Conservation (phyloP, 2,797 vertebrate species). For the Lagorchestes hirsutus region DNA sequence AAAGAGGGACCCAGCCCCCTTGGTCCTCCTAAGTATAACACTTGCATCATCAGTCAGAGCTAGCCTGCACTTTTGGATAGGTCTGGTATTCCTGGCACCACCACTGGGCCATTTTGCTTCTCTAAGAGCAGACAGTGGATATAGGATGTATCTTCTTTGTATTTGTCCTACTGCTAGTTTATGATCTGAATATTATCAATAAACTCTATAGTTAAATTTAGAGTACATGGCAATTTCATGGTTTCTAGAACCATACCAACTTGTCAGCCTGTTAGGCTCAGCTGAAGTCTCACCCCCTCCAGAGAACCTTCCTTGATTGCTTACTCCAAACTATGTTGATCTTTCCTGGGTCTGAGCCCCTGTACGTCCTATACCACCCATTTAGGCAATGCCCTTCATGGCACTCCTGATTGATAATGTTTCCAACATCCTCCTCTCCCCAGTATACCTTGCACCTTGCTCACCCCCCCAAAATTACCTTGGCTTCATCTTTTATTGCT, state of each 20-base stretch:
- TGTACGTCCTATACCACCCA: background rate
- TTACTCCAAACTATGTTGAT: background rate
- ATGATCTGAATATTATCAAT: background rate
- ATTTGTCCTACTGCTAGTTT: background rate
- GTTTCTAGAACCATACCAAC: background rate
- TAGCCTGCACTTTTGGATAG: background rate
- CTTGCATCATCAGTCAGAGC: background rate
- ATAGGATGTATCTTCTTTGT: background rate
- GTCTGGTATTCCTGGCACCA: background rate
- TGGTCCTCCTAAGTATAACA: background rate
- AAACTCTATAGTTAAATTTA: background rate
- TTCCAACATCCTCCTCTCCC: background rate
- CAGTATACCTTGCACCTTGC: background rate
- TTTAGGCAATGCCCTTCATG: background rate
- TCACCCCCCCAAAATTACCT: background rate
- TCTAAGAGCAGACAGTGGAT: background rate
- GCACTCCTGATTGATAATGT: background rate
- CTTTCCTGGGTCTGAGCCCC: background rate
- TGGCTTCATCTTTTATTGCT: background rate
- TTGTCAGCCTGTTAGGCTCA: background rate
- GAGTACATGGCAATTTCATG: background rate
- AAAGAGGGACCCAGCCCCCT: too few species aligned
- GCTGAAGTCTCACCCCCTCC: background rate
- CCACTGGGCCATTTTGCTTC: background rate
- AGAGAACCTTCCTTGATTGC: background rate